A percentile compares a stretch with the other conserved stretches of the same genome.
phyloP scores from a whole-genome alignment of 2,797 vertebrate genomes.

The Pseudochirops corinnae region DNA sequence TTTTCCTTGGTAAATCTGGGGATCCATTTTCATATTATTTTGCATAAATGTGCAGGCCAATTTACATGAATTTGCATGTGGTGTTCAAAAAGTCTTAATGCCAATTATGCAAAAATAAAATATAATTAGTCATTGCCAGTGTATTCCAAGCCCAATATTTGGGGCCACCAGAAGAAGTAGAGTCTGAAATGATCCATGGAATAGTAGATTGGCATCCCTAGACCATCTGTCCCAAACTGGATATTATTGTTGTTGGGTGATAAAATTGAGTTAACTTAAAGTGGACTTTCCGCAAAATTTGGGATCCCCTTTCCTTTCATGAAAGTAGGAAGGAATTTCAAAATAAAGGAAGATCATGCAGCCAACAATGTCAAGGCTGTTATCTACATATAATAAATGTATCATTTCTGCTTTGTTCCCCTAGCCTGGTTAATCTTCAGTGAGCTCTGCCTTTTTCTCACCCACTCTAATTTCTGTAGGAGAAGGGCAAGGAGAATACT shows the following conservation, averaged over 20 bases:
- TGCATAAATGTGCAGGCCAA: conserved; percentile 75
- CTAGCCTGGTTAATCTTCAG: conserved; percentile 23
- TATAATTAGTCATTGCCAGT: conserved; percentile 76
- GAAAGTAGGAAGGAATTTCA: conserved; percentile 19
- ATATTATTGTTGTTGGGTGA: not conserved
- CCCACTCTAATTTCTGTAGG: conserved; percentile 45
- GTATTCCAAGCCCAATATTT: conserved; percentile 47
- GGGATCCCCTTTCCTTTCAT: conserved; percentile 6
- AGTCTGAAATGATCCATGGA: not conserved
- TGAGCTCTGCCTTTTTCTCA: conserved; percentile 56
- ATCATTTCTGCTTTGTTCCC: not conserved
- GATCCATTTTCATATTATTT: conserved; percentile 73
- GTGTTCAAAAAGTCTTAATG: conserved; percentile 74
- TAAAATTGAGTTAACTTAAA: conserved; percentile 5
- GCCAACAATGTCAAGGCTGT: conserved; percentile 23
- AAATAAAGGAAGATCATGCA: conserved; percentile 29
- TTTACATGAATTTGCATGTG: conserved; percentile 81
- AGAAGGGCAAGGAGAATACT: conserved; percentile 59
- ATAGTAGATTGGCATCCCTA: not conserved
- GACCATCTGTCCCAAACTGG: not conserved
- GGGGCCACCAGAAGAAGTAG: conserved; percentile 35
- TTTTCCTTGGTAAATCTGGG: conserved; percentile 73
- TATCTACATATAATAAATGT: conserved; percentile 44
- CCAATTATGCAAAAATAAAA: conserved; percentile 79
- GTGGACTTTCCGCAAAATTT: not conserved